A percentile compares a stretch with the other conserved stretches of the same genome.
These are phyloP conservation scores for Corythoichthys intestinalis DNA, from an alignment of 2,113 vertebrate genomes.

Conservation along the genomic window DNA sequence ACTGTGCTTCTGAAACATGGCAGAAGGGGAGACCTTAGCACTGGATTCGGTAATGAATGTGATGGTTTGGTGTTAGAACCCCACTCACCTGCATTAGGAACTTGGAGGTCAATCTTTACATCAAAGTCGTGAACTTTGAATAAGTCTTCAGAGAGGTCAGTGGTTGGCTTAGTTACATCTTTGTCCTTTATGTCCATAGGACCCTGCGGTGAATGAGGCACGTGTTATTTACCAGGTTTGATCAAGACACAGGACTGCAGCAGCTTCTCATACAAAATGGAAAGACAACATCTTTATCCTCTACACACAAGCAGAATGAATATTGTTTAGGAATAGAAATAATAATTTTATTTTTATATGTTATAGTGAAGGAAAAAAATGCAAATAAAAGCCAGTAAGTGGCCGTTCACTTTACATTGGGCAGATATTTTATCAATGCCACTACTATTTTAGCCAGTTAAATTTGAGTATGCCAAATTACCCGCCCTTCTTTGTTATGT, in stretches of 20 bases:
- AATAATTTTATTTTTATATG: too few species aligned
- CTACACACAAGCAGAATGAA: too few species aligned
- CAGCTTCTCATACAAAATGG: too few species aligned
- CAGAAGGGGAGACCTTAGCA: neutral
- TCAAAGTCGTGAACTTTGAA: slow-evolving; percentile 99
- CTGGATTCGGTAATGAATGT: neutral
- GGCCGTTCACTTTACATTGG: too few species aligned
- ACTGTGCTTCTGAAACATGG: slow-evolving; percentile 91
- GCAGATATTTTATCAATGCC: too few species aligned
- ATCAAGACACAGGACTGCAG: neutral
- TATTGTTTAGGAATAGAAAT: too few species aligned
- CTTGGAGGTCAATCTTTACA: slow-evolving; percentile 98
- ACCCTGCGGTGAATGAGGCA: slow-evolving; percentile 63
- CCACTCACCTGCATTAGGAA: slow-evolving; percentile 90
- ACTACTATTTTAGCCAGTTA: too few species aligned
- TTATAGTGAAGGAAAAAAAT: too few species aligned
- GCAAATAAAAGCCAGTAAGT: too few species aligned
- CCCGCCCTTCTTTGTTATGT: too few species aligned
- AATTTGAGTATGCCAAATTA: too few species aligned
- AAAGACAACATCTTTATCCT: too few species aligned
- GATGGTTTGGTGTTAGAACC: neutral
- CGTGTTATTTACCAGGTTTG: neutral
- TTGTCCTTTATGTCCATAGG: slow-evolving; percentile 81
- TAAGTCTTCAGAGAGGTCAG: slow-evolving; percentile 96
- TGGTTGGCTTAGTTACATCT: slow-evolving; percentile 87